Evolutionary conservation across 2,797 vertebrate genomes (phyloP).

Genomic region (Sternarchorhynchus goeldii): DNA sequence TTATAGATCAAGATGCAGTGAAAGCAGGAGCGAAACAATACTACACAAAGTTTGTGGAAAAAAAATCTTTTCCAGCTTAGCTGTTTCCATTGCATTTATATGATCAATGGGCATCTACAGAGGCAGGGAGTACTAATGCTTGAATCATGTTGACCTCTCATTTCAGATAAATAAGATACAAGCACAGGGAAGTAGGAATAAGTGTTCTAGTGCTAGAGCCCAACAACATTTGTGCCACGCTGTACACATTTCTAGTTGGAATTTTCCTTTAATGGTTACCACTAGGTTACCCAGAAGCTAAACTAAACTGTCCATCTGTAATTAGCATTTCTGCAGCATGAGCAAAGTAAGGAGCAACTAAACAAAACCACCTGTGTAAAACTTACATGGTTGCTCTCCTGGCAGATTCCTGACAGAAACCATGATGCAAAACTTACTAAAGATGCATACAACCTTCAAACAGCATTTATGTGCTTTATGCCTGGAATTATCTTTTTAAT

Average conservation of each 20-base stretch:
- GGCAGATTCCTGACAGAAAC: neutral
- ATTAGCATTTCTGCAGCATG: neutral
- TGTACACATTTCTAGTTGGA: neutral
- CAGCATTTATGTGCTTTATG: too few relatives aligned
- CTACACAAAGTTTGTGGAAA: slow-evolving; percentile 55
- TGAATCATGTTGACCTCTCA: neutral
- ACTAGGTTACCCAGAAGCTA: too few relatives aligned
- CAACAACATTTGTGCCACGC: neutral
- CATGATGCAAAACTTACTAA: too few relatives aligned
- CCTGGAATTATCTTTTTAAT: too few relatives aligned
- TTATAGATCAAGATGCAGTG: slow-evolving; percentile 69
- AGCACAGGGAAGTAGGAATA: too few relatives aligned
- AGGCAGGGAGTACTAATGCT: neutral
- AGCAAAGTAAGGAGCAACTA: neutral
- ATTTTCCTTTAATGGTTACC: neutral
- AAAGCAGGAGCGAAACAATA: slow-evolving; percentile 66
- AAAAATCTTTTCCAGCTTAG: slow-evolving; percentile 53
- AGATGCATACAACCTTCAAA: neutral
- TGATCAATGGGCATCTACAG: neutral
- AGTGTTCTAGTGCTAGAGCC: slow-evolving; percentile 1
- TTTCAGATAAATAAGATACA: neutral
- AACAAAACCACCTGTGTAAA: neutral
- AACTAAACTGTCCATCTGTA: neutral
- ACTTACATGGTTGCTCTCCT: neutral
- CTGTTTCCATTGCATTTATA: slow-evolving; percentile 6